Base-by-base conservation (phyloP, 2,113 vertebrate species). In the Ochotona curzoniae region DNA sequence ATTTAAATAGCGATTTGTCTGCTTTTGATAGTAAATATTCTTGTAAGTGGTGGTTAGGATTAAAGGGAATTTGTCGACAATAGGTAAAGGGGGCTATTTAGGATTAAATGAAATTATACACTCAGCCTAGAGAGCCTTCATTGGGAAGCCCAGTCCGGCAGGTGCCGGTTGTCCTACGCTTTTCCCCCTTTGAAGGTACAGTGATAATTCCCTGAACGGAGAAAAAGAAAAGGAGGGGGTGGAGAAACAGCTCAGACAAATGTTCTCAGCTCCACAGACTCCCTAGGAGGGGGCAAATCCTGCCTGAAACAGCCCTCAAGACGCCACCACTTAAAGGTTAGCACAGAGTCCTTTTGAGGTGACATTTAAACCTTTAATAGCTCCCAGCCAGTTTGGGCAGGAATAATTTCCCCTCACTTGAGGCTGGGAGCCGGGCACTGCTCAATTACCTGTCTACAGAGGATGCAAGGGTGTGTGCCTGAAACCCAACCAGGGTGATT, bases 351-450 rank as follows among this genome's bases (percentile, higher is more conserved):
- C 95, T 97, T 98, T 98, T 97, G 97, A 97, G 97, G 94, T 97
- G 97, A 98, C 97, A 98, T 98, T 98, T 98, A 98, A 98, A 98
- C 97, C 98, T 97, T 96, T 97, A 97, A 98, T 97, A 96, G 95
- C 5, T 6, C 88, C 95, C 96, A 93, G 97, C 84, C 23, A 1
- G 90, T 97, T 97, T 95, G 97, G 97, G 98, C 98, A 98, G 97
- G 96, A 97, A 95, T 95, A 88, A 97, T 97, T 98, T 97, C 96
- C 94, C 97, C 35, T 97, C 80, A 2, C 97, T 94, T 89, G 96
- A 96, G 95, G 96, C 96, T 97, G 75, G 49, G 97, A 93, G 84
- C 38, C 49, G 67, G 80, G 93, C 93, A 96, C 97, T 97, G 85
- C 97, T 97, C 96, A 70, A 96, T 97, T 97, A 98, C 98, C 98